phyloP scores from a whole-genome alignment of 2,888 invertebrate species.

The Agrypnus murinus region DNA sequence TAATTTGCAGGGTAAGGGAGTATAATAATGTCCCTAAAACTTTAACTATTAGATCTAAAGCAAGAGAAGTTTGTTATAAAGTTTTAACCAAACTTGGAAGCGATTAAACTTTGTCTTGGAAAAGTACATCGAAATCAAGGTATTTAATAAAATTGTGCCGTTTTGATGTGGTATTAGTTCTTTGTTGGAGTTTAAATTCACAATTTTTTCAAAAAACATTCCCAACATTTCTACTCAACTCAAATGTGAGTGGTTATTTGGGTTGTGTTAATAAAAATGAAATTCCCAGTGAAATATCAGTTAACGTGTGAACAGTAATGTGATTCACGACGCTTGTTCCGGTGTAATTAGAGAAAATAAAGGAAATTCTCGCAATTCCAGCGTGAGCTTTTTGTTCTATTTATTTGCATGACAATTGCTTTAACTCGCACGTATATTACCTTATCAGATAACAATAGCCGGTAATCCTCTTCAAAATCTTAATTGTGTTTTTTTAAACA shows the following conservation, averaged over 20 bases:
- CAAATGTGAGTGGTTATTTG: background rate
- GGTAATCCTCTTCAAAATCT: background rate
- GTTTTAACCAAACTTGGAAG: background rate
- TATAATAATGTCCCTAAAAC: background rate
- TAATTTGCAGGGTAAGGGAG: slow-evolving; percentile 5
- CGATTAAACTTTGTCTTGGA: too few species aligned
- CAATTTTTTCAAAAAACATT: background rate
- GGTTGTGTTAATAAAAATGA: slow-evolving; percentile 21
- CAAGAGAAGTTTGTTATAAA: background rate
- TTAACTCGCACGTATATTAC: background rate
- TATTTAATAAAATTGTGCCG: too few species aligned
- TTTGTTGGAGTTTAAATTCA: too few species aligned
- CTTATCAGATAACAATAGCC: slow-evolving; percentile 16
- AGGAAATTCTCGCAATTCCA: slow-evolving; percentile 36
- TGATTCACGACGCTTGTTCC: slow-evolving; percentile 27
- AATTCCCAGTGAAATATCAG: slow-evolving; percentile 13
- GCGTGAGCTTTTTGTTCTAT: slow-evolving; percentile 29
- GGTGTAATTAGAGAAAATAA: slow-evolving; percentile 36
- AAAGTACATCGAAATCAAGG: too few species aligned
- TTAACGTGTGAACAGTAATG: slow-evolving; percentile 31
- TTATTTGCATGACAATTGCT: slow-evolving; percentile 47
- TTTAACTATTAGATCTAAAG: slow-evolving; percentile 1
- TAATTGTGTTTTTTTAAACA: background rate
- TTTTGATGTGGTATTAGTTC: too few species aligned
- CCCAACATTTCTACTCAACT: background rate